A percentile compares a stretch with the other conserved stretches of the same genome.
Evolutionary conservation across 1,140 invertebrate genomes (phyloP).

Genomic region (Tribolium castaneum): DNA sequence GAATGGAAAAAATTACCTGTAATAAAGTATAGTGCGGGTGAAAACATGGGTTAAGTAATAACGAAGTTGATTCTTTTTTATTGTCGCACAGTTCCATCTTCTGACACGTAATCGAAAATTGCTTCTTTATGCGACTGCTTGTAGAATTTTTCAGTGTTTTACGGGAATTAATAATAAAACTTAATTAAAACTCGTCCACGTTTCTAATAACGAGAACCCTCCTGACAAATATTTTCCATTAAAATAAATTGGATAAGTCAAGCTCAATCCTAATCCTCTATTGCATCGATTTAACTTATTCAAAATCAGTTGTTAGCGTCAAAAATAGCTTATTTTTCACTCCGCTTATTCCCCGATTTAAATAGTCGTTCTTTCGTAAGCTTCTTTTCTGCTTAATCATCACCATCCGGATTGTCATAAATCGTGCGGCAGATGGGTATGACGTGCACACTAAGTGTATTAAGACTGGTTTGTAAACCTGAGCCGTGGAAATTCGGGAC

Average conservation of each 20-base stretch:
- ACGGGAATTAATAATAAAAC: too few species aligned
- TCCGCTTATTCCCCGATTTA: not conserved
- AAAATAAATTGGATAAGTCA: not conserved
- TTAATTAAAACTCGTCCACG: not conserved
- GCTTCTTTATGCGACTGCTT: not conserved
- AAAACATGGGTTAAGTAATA: not conserved
- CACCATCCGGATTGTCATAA: constrained; percentile 8
- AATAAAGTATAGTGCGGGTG: not conserved
- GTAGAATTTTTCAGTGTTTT: too few species aligned
- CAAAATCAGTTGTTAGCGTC: not conserved
- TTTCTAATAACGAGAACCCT: not conserved
- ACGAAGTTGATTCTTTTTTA: not conserved
- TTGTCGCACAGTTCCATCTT: not conserved
- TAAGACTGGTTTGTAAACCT: constrained; percentile 23
- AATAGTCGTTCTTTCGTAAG: not conserved
- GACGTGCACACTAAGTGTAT: constrained; percentile 21
- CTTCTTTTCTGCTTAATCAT: constrained; percentile 22
- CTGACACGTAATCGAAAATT: not conserved
- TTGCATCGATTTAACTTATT: not conserved
- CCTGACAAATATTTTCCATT: too few species aligned
- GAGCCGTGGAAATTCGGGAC: constrained; percentile 28
- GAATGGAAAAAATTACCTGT: not conserved
- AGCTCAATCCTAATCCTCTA: not conserved
- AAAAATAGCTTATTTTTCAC: not conserved
- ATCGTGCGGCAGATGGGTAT: constrained; percentile 15